Base-by-base conservation (phyloP, 2,113 vertebrate species). In the Centrocercus urophasianus region DNA sequence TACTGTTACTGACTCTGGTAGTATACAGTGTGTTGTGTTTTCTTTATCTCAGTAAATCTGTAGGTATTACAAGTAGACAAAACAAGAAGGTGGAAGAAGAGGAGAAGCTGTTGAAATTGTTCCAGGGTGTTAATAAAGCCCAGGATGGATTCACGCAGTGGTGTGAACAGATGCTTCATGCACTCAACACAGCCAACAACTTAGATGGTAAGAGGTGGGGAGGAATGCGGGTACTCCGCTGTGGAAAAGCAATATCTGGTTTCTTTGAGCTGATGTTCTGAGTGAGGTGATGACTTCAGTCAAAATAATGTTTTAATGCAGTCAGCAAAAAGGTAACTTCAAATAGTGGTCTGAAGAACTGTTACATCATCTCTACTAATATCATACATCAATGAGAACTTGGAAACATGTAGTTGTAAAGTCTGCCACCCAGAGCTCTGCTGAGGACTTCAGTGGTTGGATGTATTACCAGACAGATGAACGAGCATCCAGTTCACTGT, bases 81-180 rank as follows among this genome's bases (percentile, higher is more conserved):
- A 99, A 98, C 97, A 99, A 99, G 98, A 99, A 99, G 95, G 98
- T 98, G 69, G 99, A 99, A 95, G 99, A 99, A 95, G 98, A 99
- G 95, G 99, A 99, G 95, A 99, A 99, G 97, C 98, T 99, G 96
- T 97, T 99, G 79, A 99, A 99, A 96, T 98, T 99, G 94, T 99
- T 99, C 96, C 99, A 99, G 94, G 99, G 99, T 69, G 98, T 99
- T 95, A 99, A 98, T 96, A 99, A 99, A 98, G 98, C 98, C 97
- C 98, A 99, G 95, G 99, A 99, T 97, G 98, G 98, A 95, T 99
- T 99, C 97, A 99, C 99, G 97, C 99, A 99, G 94, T 99, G 99
- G 99, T 99, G 99, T 97, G 99, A 99, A 97, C 99, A 99, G 97
- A 99, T 99, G 89, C 98, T 99, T 97, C 99, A 99, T 97, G 98